A percentile compares a stretch with the other conserved stretches of the same genome.
Evolutionary conservation across 2,888 invertebrate species (phyloP).

Genomic region (Hecatera dysodea): DNA sequence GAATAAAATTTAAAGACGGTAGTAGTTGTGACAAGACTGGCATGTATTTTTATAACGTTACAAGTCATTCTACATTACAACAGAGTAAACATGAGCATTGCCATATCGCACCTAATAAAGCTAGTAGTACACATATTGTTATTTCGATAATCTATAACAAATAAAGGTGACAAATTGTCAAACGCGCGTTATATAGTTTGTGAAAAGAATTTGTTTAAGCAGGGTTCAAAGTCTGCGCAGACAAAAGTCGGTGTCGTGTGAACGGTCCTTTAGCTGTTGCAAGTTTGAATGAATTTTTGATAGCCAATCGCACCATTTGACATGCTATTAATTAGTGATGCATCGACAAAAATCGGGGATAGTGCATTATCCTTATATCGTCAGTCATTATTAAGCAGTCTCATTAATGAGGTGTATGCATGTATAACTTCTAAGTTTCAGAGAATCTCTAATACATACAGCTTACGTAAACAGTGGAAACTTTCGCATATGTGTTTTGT

Average conservation of each 20-base stretch:
- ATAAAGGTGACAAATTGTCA: not conserved
- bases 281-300: not conserved
- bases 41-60: too few relatives aligned
- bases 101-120: too few relatives aligned
- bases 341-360: not conserved
- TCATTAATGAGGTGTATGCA: not conserved
- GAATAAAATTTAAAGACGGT: too few relatives aligned
- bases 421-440: not conserved
- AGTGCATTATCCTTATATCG: not conserved
- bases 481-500: constrained; percentile 21
- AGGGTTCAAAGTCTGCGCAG: too few relatives aligned
- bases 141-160: too few relatives aligned
- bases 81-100: too few relatives aligned
- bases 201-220: too few relatives aligned
- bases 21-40: too few relatives aligned
- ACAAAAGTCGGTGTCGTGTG: too few relatives aligned
- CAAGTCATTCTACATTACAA: too few relatives aligned
- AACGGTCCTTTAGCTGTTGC: too few relatives aligned
- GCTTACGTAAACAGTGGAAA: constrained; percentile 35
- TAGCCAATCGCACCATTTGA: not conserved
- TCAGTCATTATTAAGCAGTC: not conserved
- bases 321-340: not conserved
- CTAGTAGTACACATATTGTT: too few relatives aligned
- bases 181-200: not conserved
- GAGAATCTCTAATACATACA: constrained; percentile 1